Evolutionary conservation across 2,888 invertebrate species (phyloP), one percentile per base, ranked within the genome.

Genomic region (Smittia aterrima): DNA sequence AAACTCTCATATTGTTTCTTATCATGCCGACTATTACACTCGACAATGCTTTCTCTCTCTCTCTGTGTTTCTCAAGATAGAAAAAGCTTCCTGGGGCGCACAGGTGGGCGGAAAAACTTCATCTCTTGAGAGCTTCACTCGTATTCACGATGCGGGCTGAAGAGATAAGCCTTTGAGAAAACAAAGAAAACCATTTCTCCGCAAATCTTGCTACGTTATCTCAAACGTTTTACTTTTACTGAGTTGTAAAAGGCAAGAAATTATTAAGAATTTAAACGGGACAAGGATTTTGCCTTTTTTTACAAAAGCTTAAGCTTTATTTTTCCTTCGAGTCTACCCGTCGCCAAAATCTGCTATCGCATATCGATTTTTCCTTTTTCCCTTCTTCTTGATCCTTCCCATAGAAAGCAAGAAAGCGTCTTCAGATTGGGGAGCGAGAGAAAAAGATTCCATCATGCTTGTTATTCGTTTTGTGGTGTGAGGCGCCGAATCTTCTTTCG

Each of bases 121-220:
- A 22, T 58, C 58, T 16, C 58, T 16, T 4, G 24, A 58, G 58
- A 22, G 58, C 58, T 22, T 20, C 3, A 18, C 58, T 58, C 53
- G n/a, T 47, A 9, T 3, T 9, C 32, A 6, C 32, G 32, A 9
- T 32, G 16, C 47, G 47, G 47, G 47, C 32, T 32, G 9, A 3
- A 47, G 22, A 22, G 58, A 58, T 58, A 58, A 58, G 58, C 58
- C 24, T 58, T 58, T 20, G 11, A 2, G 24, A 58, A 58, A 58
- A 58, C 58, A 58, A 58, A 58, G 24, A 16, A 58, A 24, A 58
- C 22, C 4, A 22, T 58, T 58, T 58, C 11, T 58, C 16, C 16
- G 20, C 16, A 58, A 22, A 58, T 58, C 24, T 22, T 22, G 11
- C 24, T 20, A n/a, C 24, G 58, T 58, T 58, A 58, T 58, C 58